These are phyloP conservation scores for Pheucticus melanocephalus DNA, from an alignment of 2,113 vertebrate genomes.

Conservation along the genomic window DNA sequence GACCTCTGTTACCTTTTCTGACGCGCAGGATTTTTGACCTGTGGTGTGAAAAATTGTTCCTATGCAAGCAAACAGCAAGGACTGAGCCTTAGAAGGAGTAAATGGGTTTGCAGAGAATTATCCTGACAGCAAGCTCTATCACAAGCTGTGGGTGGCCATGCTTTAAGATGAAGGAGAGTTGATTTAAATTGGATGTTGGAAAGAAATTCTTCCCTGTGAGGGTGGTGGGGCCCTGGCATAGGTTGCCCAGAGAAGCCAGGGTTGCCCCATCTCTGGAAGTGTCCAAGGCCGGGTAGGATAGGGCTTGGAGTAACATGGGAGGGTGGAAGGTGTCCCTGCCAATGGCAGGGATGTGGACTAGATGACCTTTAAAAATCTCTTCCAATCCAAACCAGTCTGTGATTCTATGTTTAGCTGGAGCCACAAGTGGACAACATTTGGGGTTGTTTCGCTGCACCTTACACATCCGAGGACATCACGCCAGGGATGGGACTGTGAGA, in stretches of 20 bases:
- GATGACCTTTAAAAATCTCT: background rate
- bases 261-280: background rate
- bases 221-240: background rate
- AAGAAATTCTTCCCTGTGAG: background rate
- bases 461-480: rapidly evolving
- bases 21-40: background rate
- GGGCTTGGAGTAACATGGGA: background rate
- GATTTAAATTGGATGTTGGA: background rate
- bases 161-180: background rate
- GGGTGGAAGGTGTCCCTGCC: background rate
- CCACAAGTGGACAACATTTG: background rate
- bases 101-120: background rate
- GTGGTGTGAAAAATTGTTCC: background rate
- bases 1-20: background rate
- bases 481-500: background rate
- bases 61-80: background rate
- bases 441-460: background rate
- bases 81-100: background rate
- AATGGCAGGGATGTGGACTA: background rate
- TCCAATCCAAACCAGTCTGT: background rate
- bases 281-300: background rate
- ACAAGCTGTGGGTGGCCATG: background rate
- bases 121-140: background rate
- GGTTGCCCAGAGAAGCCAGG: background rate
- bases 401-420: background rate